Evolutionary conservation across 2,888 invertebrate species (phyloP).

Genomic region (Mystacides longicornis): DNA sequence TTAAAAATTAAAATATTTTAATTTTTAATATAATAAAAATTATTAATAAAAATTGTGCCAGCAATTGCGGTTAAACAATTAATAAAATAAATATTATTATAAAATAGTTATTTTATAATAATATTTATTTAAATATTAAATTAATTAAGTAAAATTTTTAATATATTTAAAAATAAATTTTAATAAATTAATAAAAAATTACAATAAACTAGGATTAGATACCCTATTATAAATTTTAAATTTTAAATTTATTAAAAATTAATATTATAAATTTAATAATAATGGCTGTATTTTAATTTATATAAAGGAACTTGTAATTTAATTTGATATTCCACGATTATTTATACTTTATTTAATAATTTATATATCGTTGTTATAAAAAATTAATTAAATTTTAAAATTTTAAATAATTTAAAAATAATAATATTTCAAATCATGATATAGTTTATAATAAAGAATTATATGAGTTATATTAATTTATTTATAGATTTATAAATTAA

Average conservation of each 20-base stretch:
- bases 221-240: conserved; percentile 54
- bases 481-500: conserved; percentile 39
- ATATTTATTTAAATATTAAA: conserved; percentile 50
- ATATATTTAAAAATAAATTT: conserved; percentile 40
- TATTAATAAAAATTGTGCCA: conserved; percentile 61
- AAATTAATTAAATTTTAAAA: conserved; percentile 42
- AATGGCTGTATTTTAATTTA: conserved; percentile 64
- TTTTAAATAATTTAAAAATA: conserved; percentile 40
- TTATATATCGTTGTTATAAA: conserved; percentile 38
- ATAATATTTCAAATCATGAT: conserved; percentile 65
- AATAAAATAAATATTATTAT: conserved; percentile 47
- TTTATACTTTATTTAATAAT: conserved; percentile 42
- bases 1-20: conserved; percentile 54
- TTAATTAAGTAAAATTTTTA: conserved; percentile 33
- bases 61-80: conserved; percentile 64
- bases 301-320: conserved; percentile 63
- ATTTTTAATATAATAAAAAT: conserved; percentile 52
- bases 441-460: conserved; percentile 57
- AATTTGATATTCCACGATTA: conserved; percentile 58
- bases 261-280: conserved; percentile 58
- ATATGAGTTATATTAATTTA: conserved; percentile 60
- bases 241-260: conserved; percentile 45
- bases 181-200: conserved; percentile 31
- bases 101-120: conserved; percentile 2
- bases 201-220: conserved; percentile 59